Base-by-base conservation (phyloP, 2,888 invertebrate species). In the Agrenia bidenticulata region DNA sequence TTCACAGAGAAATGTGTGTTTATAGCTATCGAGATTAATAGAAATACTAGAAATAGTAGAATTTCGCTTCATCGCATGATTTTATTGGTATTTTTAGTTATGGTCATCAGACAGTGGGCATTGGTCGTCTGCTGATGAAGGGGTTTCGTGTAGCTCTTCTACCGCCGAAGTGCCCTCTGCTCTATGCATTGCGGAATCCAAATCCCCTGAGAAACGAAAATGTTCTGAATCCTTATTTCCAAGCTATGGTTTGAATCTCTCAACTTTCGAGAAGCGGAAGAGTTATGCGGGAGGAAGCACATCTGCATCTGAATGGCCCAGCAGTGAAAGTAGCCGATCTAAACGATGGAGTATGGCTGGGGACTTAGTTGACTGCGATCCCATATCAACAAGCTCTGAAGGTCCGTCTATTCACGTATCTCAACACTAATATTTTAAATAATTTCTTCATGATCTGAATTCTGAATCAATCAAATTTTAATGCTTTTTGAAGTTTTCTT, bases 91-190 rank as follows among this genome's bases (percentile, higher is more conserved):
- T 45, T 60, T 41, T 55, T 21, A 72, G 72, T 57, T 72, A 37
- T 72, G 69, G 72, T 72, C 72, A 19, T 72, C 72, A 32, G 72
- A 72, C 39, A 72, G 72, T 61, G 72, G 72, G 19, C 69, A 69
- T 60, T 72, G 72, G 72, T 72, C 72, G 13, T 68, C 71, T 32
- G 63, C 65, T 21, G 72, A 72, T 51, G 72, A 72, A 27, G 72
- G 72, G 4, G 56, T 58, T 0, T 64, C 45, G 9, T 67, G 65
- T 37, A 50, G 53, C 55, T 72, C 69, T n/a, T 69, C 72, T 11
- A 54, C 69, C n/a, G 53, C 55, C 32, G 69, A 67, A 53, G 69
- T 67, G 45, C 67, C 69, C 11, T 42, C 63, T 17, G 1, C 62
- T 19, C 26, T 60, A 24, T 11, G 13, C 56, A 23, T 39, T 41